These are phyloP conservation scores for Oncorhynchus masou DNA, from an alignment of 2,113 vertebrate genomes.

Conservation along the genomic window DNA sequence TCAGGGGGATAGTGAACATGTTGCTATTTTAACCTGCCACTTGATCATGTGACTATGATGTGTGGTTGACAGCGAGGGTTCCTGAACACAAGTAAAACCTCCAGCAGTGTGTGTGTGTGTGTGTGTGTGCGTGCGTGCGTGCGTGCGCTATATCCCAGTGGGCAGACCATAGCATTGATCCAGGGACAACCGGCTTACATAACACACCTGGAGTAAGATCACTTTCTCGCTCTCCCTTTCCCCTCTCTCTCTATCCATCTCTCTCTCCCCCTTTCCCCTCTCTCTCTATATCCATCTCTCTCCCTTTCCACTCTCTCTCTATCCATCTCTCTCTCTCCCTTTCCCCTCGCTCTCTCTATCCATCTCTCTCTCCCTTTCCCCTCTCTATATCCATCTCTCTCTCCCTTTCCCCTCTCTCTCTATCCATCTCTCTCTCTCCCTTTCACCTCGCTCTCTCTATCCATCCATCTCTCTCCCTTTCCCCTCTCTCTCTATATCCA, in stretches of 20 bases:
- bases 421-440: background rate
- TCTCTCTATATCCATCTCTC: background rate
- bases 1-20: background rate
- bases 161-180: background rate
- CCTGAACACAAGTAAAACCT: background rate
- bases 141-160: background rate
- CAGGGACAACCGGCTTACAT: background rate
- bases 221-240: background rate
- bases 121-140: no score
- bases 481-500: no score
- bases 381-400: background rate
- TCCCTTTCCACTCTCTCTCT: background rate
- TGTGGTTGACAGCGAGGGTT: background rate
- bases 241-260: no score
- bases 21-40: background rate
- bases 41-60: slow-evolving; percentile 5
- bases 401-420: no score
- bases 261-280: background rate
- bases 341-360: background rate
- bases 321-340: slow-evolving; percentile 18
- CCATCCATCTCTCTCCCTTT: no score
- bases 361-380: background rate
- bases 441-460: accelerated
- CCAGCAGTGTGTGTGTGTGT: background rate
- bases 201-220: background rate